Percentiles rank a stretch among this genome's conserved stretches.
phyloP scores from a whole-genome alignment of 2,888 invertebrate species.

The Tetropium fuscum region DNA sequence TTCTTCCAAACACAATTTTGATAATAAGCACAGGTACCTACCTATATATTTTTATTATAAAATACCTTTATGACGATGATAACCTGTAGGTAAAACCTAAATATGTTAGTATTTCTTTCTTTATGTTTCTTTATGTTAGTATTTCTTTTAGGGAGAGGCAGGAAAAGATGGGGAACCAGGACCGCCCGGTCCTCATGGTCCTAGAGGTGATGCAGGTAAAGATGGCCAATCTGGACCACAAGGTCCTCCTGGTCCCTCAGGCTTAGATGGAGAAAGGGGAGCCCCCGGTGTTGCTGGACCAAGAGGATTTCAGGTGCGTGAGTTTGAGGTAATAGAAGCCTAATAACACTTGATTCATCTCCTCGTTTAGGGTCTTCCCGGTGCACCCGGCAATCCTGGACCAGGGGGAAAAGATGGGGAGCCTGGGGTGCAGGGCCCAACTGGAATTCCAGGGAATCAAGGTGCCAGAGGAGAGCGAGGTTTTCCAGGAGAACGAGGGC shows the following conservation, averaged over 20 bases:
- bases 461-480: conserved; percentile 75
- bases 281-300: conserved; percentile 81
- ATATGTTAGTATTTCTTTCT: too few species aligned
- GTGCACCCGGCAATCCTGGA: conserved; percentile 79
- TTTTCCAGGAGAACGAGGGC: conserved; percentile 81
- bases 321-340: too few species aligned
- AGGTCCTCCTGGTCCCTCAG: conserved; percentile 79
- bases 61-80: too few species aligned
- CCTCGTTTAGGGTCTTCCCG: conserved; percentile 73
- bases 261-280: conserved; percentile 82
- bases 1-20: too few species aligned
- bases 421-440: conserved; percentile 75
- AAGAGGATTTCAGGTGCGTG: conserved; percentile 85
- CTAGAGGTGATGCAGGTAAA: conserved; percentile 83
- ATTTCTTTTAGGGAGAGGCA: conserved; percentile 77
- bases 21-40: too few species aligned
- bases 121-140: too few species aligned
- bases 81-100: too few species aligned
- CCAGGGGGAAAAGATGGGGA: conserved; percentile 86
- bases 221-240: conserved; percentile 81
- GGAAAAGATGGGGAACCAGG: conserved; percentile 87
- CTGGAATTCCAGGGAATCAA: conserved; percentile 69
- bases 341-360: too few species aligned
- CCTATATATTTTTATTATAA: too few species aligned
- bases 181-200: conserved; percentile 79